These are phyloP conservation scores for Drosophila nigrodunni DNA, from an alignment of 1,140 invertebrate genomes.

Conservation along the genomic window DNA sequence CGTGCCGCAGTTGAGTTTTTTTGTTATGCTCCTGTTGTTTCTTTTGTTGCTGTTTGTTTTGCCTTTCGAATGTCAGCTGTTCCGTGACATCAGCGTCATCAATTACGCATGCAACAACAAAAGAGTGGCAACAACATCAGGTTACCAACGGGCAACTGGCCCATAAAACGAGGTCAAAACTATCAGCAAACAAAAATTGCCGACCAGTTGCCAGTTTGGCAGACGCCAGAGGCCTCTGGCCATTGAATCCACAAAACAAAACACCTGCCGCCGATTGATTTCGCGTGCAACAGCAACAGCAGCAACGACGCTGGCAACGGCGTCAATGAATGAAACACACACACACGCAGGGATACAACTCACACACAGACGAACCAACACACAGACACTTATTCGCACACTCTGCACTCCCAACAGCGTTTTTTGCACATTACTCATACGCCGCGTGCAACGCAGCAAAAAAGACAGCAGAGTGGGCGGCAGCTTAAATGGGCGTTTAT, in stretches of 20 bases:
- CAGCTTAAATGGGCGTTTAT: constrained; percentile 1
- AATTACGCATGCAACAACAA: constrained; percentile 77
- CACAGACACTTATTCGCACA: not conserved
- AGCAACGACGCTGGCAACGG: constrained; percentile 2
- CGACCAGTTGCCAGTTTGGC: constrained; percentile 31
- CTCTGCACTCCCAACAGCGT: constrained; percentile 2
- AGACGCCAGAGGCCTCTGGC: constrained; percentile 9
- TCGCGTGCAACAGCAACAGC: constrained; percentile 40
- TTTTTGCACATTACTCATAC: constrained; percentile 73
- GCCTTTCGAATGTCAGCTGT: constrained; percentile 71
- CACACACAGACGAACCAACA: too few relatives aligned
- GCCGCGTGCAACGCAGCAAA: constrained; percentile 52
- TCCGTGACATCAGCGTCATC: constrained; percentile 55
- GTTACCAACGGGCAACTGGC: constrained; percentile 20
- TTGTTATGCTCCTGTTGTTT: constrained; percentile 13
- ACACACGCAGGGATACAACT: constrained; percentile 15
- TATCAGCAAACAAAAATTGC: constrained; percentile 79
- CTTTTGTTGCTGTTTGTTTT: constrained; percentile 27
- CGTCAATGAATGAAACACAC: constrained; percentile 51
- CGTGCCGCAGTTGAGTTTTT: constrained; percentile 5
- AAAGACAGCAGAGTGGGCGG: constrained; percentile 21
- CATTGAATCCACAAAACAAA: constrained; percentile 73
- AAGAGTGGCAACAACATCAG: constrained; percentile 1
- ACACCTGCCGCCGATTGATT: constrained; percentile 57
- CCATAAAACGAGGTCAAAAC: constrained; percentile 75